Evolutionary conservation across 2,113 vertebrate species (phyloP), one percentile per base, ranked within the genome.

Genomic region (Lethenteron reissneri): DNA sequence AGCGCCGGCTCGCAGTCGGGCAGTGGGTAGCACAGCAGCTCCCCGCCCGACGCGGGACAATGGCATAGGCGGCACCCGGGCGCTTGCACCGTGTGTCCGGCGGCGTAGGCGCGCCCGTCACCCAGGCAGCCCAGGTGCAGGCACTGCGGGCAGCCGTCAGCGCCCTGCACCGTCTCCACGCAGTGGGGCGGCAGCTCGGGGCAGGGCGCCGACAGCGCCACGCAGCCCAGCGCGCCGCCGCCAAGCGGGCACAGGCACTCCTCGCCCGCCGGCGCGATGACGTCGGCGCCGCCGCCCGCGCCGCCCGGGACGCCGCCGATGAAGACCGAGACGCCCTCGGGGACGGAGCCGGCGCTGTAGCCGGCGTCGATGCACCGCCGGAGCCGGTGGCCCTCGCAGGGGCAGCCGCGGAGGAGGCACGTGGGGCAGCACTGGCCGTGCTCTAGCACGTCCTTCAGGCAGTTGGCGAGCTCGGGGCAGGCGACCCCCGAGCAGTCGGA

Each of bases 241-340:
- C 57, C 9, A 25, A 13, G 13, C 2, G 73, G 73, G 73, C 73
- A 73, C 8, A 25, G 17, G 57, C 73, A 73, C 19, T 72, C 70
- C 9, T 68, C 58, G 73, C 73, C 58, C 10, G 57, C 58, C 2
- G 56, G 13, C 10, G 57, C 72, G n/a, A 70, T 57, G 2, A 56
- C 41, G 64, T 70, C 69, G 56, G 68, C 21, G 2, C 11, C n/a
- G 3, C 64, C 15, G 56, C 64, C 72, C 1, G 72, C 41, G 6
- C 41, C 41, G 41, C 41, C 41, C 5, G 41, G 41, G 41, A 41
- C 41, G 41, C 41, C 41, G 41, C 41, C 11, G 25, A 68, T 68
- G 64, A 68, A 68, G 64, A 41, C 64, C n/a, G 25, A 68, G 64
- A 68, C 9, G 64, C 64, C 25, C 64, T 41, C 64, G 25, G 64